Evolutionary conservation across 2,797 vertebrate genomes (phyloP), one percentile per base, ranked within the genome.

Genomic region (Garrulus glandarius): DNA sequence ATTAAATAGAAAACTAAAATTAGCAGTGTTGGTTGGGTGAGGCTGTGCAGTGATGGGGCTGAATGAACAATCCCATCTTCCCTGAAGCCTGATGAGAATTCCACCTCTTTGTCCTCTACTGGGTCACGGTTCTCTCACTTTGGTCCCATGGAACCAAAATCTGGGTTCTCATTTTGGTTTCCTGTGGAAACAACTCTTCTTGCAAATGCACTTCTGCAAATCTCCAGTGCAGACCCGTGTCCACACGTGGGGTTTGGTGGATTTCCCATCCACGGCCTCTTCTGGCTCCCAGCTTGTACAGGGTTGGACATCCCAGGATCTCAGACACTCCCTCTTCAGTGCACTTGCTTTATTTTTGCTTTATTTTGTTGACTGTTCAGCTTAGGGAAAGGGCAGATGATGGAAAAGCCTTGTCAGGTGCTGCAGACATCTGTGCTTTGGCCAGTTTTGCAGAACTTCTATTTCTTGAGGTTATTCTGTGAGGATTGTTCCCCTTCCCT

Each of bases 141-240:
- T 5, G 34, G 10, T 71, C 69, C 52, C 20, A 8, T 17, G 41
- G 53, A 36, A 46, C 70, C n/a, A 36, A 23, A 18, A 10, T 18
- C 13, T 36, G 29, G 26, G 9, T 74, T 57, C 53, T 29, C n/a
- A 18, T 24, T 46, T 37, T 46, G n/a, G 11, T 23, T 46, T 36
- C 37, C 47, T 11, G 0, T 5, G 43, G 53, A 27, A 59, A 34
- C 30, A 27, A 29, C 70, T 76, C 47, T 20, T 44, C 46, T 22
- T 13, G 20, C 52, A 47, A 3, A 8, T 0, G 10, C 1, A 0
- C 47, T 36, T 6, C 36, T 52, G 50, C 78, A 6, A 0, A 23
- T 41, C 52, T 55, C 55, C 21, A 5, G n/a, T 12, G 44, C 32
- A 17, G 49, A 4, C 34, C 49, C 2, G 0, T 2, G 5, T n/a